Evolutionary conservation across 2,797 vertebrate species (phyloP), one percentile per base, ranked within the genome.

Genomic region (Pangasius krempfi): DNA sequence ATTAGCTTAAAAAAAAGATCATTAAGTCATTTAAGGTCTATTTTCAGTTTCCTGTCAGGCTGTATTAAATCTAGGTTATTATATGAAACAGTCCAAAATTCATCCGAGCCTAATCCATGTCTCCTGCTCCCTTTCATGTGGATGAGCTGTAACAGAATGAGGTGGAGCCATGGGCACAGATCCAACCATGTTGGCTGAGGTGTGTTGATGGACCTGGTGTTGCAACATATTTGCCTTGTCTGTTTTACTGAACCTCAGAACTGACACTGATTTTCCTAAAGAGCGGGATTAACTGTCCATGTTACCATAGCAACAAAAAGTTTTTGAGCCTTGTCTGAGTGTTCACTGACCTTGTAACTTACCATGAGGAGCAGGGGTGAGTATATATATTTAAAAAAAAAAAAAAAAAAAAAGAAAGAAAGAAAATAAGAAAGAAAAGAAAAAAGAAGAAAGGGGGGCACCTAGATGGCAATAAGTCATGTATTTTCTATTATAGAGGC

Each of bases 151-250:
- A 81, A 20, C 56, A 25, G 62, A 86, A 81, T 58, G 82, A 13
- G 73, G 50, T 85, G 47, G 4, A 80, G 64, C 10, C 60, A 85
- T 76, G 60, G 62, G 27, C 47, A 37, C 82, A 27, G 50, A 25
- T 40, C 72, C 60, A 0, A 30, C 20, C 44, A 52, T 54, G 86
- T 10, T 79, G 73, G 58, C 64, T 64, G 10, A 40, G 56, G 73
- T 50, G 60, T 64, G 73, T 37, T 33, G 44, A 64, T 78, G 58
- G 52, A 86, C 52, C 27, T 86, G 30, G 10, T n/a, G 44, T 79
- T 62, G 64, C 75, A 37, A 76, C 25, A 86, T 79, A 78, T 76
- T 78, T 87, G 58, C 33, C 86, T 87, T 79, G 58, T 68, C 66
- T 73, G 52, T 72, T 85, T 70, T 66, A 84, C 16, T 50, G 27